A percentile compares a stretch with the other conserved stretches of the same genome.
Evolutionary conservation across 2,113 vertebrate species (phyloP).

Genomic region (Microtus oregoni): DNA sequence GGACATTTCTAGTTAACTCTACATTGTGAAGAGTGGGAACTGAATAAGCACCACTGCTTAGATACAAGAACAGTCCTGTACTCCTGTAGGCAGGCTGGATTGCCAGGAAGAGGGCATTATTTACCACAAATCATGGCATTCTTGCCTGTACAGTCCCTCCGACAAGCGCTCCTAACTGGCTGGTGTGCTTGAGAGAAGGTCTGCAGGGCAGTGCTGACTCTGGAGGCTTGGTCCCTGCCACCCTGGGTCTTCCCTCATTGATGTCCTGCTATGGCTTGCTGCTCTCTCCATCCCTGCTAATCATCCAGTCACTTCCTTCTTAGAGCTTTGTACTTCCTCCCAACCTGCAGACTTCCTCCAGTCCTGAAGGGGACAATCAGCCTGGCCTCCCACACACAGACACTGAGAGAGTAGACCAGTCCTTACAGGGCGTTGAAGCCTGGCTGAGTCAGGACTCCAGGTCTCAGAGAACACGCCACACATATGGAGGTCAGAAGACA

Average conservation of each 20-base stretch:
- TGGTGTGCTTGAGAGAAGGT: too few species aligned
- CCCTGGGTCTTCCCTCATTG: rapidly evolving
- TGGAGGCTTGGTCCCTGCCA: not conserved
- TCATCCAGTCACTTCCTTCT: not conserved
- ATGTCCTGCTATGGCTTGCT: not conserved
- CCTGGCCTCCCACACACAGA: too few species aligned
- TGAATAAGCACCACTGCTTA: not conserved
- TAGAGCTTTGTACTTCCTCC: not conserved
- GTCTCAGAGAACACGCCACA: not conserved
- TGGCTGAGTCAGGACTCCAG: not conserved
- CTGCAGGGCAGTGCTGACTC: too few species aligned
- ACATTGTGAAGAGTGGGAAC: not conserved
- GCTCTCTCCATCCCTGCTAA: too few species aligned
- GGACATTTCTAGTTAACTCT: not conserved
- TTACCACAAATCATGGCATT: not conserved
- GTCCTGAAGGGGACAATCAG: too few species aligned
- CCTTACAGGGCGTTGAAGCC: not conserved
- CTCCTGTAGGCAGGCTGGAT: too few species aligned
- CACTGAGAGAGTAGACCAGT: not conserved
- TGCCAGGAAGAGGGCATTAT: not conserved
- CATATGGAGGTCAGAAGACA: too few species aligned
- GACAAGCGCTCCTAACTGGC: not conserved
- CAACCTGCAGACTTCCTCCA: not conserved
- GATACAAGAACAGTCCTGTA: not conserved
- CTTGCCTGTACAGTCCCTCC: not conserved